Evolutionary conservation across 2,888 invertebrate species (phyloP).

Genomic region (Epistrophella euchroma): DNA sequence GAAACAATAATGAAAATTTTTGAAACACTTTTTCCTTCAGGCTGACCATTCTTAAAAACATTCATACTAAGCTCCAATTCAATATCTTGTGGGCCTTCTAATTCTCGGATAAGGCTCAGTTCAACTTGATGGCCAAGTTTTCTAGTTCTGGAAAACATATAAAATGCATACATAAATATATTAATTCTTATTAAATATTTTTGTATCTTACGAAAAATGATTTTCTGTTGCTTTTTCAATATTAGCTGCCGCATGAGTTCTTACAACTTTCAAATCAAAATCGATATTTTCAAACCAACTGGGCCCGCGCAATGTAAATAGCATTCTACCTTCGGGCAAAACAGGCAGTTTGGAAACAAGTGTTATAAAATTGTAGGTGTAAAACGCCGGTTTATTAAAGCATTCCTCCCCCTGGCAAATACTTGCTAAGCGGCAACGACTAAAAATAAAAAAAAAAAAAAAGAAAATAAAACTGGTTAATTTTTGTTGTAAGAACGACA

Average conservation of each 20-base stretch:
- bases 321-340: constrained; percentile 86
- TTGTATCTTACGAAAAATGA: constrained; percentile 85
- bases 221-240: constrained; percentile 86
- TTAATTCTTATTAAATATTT: neutral
- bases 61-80: constrained; percentile 95
- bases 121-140: constrained; percentile 89
- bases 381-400: constrained; percentile 91
- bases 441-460: constrained; percentile 83
- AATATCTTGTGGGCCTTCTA: constrained; percentile 95
- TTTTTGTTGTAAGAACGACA: neutral
- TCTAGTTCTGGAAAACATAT: constrained; percentile 82
- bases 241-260: constrained; percentile 87
- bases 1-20: constrained; percentile 94
- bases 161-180: neutral
- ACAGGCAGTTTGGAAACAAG: constrained; percentile 93
- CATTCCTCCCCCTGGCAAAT: constrained; percentile 91
- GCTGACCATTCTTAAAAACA: constrained; percentile 89
- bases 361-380: constrained; percentile 96
- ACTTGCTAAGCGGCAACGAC: constrained; percentile 91
- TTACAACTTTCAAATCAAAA: constrained; percentile 89
- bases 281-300: constrained; percentile 89
- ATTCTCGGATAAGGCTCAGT: constrained; percentile 89
- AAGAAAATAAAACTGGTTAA: neutral
- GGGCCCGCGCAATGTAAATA: constrained; percentile 95
- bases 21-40: constrained; percentile 93